Conservation (phyloP, 2,797 vertebrate species). For the Rhyacichthys aspro region DNA sequence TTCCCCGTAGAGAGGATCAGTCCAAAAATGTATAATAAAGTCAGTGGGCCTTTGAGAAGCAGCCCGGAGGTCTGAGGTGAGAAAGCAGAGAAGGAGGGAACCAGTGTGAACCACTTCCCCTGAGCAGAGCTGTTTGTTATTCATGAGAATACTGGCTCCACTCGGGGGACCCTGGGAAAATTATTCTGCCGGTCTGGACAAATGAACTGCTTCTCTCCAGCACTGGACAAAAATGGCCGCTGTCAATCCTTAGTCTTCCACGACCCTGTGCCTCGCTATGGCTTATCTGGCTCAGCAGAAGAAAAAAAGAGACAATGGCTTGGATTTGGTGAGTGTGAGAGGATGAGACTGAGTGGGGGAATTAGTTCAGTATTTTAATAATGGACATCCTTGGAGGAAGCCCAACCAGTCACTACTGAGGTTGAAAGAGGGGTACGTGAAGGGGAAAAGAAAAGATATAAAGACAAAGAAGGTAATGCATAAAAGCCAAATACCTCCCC, state of each 20-base stretch:
- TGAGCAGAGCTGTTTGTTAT: slow-evolving; percentile 64
- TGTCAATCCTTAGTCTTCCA: slow-evolving; percentile 32
- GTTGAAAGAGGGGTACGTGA: slow-evolving; percentile 13
- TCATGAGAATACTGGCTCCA: slow-evolving; percentile 54
- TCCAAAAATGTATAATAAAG: slow-evolving; percentile 60
- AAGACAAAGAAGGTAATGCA: slow-evolving; percentile 43
- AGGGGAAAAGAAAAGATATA: slow-evolving; percentile 26
- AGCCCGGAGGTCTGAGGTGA: slow-evolving; percentile 49
- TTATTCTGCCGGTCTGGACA: slow-evolving; percentile 27
- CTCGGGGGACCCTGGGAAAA: slow-evolving; percentile 53
- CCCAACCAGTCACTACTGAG: slow-evolving; percentile 54
- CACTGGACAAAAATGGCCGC: slow-evolving; percentile 36
- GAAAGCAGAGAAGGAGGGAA: slow-evolving; percentile 28
- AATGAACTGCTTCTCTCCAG: slow-evolving; percentile 35
- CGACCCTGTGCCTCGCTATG: slow-evolving; percentile 34
- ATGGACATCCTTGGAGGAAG: slow-evolving; percentile 64
- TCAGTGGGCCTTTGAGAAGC: slow-evolving; percentile 37
- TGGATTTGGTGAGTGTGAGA: slow-evolving; percentile 27
- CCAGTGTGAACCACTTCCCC: slow-evolving; percentile 34
- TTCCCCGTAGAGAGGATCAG: slow-evolving; percentile 41
- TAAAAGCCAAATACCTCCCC: too few relatives aligned
- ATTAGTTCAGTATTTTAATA: slow-evolving; percentile 63
- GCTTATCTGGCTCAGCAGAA: slow-evolving; percentile 59
- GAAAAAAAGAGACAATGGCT: slow-evolving; percentile 3
- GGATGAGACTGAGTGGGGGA: slow-evolving; percentile 40